Conservation (phyloP, 2,113 vertebrate species). For the Leptodactylus fuscus region DNA sequence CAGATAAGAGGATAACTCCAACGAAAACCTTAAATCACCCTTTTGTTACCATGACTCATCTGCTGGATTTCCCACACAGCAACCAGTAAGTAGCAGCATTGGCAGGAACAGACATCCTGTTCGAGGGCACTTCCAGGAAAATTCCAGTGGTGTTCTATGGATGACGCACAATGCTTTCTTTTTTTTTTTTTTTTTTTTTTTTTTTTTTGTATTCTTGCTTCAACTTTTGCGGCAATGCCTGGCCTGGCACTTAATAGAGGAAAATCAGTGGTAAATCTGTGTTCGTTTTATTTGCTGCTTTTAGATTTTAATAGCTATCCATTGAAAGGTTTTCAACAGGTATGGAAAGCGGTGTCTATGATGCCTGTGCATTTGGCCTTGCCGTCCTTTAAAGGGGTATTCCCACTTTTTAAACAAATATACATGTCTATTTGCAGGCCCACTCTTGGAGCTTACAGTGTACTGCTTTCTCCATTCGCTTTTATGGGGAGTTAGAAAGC, state of each 20-base stretch:
- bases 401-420: no score
- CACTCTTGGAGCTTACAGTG: no score
- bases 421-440: no score
- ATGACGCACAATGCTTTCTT: not conserved
- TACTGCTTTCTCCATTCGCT: no score
- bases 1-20: conserved; percentile 95
- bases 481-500: no score
- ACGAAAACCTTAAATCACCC: conserved; percentile 96
- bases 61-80: conserved; percentile 97
- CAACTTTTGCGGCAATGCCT: not conserved
- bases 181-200: not conserved
- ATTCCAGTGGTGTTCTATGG: not conserved
- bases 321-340: no score
- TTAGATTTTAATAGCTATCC: no score
- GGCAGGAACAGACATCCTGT: not conserved
- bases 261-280: not conserved
- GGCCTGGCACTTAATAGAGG: not conserved
- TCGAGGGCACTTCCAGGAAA: not conserved
- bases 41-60: conserved; percentile 95
- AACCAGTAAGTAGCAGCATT: conserved; percentile 85
- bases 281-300: no score
- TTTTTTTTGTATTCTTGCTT: conserved; percentile 2
- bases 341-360: no score
- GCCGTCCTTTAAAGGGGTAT: no score
- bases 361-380: no score